Base-by-base conservation (phyloP, 2,797 vertebrate genomes). In the Sebastes melanostomus region DNA sequence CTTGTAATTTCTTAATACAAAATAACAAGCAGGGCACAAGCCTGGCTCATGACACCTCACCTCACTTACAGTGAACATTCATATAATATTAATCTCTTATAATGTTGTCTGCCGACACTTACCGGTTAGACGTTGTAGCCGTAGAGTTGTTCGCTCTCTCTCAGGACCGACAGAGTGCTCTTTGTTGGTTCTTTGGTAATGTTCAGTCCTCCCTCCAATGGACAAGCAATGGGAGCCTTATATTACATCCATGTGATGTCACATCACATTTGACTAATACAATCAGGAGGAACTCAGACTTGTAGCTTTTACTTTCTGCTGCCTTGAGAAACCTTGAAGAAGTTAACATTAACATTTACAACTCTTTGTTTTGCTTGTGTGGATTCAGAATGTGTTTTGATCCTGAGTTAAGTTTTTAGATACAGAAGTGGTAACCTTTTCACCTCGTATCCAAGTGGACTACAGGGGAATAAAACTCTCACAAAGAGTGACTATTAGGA, bases 221-320 rank as follows among this genome's bases (percentile, higher is more conserved):
- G 72, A 83, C 91, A 78, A 88, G 93, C 91, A 93, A 90, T 83
- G 90, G 84, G 88, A 92, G 92, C 83, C 91, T 95, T 94, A 94
- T 94, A 92, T 92, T 89, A 78, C 87, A 89, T 86, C 88, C 92
- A 94, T 92, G 95, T 96, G 95, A 96, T 95, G 95, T 96, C 95
- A 96, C 91, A 92, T 85, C 89, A 89, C 86, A 95, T 95, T 95
- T 94, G 92, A 94, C 90, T 94, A 95, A 94, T 83, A 84, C 80
- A 94, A 93, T 94, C 88, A 94, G 89, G 75, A 60, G 66, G 81
- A 71, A 81, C 87, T 92, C 79, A 52, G 62, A 77, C 79, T 80
- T 68, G 72, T 65, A 70, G 72, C 36, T 63, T 52, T 82, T 71
- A 66, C 30, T 69, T 67, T 66, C 75, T 13, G 34, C 84, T 71